A percentile compares a stretch with the other conserved stretches of the same genome.
phyloP scores from a whole-genome alignment of 2,888 invertebrate species.

The Spisula subtruncata region DNA sequence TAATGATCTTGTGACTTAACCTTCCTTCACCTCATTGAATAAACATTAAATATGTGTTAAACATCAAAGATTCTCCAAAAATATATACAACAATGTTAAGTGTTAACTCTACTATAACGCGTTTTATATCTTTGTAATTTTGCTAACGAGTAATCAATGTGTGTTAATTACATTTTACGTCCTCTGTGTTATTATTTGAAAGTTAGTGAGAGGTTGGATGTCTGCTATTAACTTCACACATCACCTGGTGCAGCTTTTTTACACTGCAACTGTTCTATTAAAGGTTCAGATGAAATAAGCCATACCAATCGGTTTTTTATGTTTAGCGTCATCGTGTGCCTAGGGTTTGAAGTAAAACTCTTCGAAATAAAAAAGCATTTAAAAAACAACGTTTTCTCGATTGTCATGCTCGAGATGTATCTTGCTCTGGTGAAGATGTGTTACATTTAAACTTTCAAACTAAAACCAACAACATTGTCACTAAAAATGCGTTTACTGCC shows the following conservation, averaged over 20 bases:
- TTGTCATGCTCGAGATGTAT: no score
- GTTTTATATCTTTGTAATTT: not conserved
- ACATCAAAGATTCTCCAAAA: not conserved
- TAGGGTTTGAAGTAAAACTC: no score
- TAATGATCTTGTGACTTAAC: not conserved
- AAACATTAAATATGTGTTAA: slow-evolving; percentile 22
- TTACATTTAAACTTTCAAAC: no score
- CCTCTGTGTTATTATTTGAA: not conserved
- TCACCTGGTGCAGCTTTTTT: slow-evolving; percentile 6
- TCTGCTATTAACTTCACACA: not conserved
- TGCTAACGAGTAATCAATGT: not conserved
- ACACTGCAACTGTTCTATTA: not conserved
- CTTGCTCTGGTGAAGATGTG: no score
- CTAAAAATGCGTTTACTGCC: no score
- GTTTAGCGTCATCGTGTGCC: no score
- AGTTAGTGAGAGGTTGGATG: no score
- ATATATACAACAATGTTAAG: not conserved
- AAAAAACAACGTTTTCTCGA: no score
- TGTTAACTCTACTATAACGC: not conserved
- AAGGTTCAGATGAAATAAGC: not conserved
- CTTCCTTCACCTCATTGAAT: not conserved
- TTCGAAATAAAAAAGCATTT: no score
- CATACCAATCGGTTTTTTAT: not conserved
- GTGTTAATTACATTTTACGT: not conserved
- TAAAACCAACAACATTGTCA: no score